Evolutionary conservation across 1,140 invertebrate species (phyloP).

Genomic region (Bombus turneri): DNA sequence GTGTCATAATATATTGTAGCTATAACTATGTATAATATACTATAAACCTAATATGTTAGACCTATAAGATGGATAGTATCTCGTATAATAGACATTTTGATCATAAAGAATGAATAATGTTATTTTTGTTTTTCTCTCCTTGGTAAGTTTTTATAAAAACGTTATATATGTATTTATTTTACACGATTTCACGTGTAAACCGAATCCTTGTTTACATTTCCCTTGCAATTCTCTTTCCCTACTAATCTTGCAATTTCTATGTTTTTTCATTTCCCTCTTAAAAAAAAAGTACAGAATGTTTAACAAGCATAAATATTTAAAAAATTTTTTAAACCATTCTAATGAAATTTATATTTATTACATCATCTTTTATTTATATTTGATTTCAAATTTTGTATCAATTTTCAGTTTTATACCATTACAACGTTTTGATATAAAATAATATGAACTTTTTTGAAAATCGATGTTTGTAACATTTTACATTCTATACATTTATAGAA

Average conservation of each 20-base stretch:
- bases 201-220: not conserved
- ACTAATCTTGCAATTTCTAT: not conserved
- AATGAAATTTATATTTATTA: not conserved
- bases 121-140: not conserved
- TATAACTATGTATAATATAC: no score
- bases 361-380: not conserved
- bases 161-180: not conserved
- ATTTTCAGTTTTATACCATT: not conserved
- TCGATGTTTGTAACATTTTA: not conserved
- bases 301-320: not conserved
- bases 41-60: no score
- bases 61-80: no score
- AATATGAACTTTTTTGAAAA: not conserved
- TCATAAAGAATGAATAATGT: not conserved
- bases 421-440: not conserved
- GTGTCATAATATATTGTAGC: no score
- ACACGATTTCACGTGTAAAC: not conserved
- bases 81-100: no score
- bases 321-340: not conserved
- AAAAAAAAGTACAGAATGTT: not conserved
- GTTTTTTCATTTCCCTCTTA: not conserved
- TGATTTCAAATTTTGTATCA: not conserved
- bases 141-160: not conserved
- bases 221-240: not conserved
- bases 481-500: not conserved